These are phyloP conservation scores for Carapus acus DNA, from an alignment of 2,797 vertebrate species.

Conservation along the genomic window DNA sequence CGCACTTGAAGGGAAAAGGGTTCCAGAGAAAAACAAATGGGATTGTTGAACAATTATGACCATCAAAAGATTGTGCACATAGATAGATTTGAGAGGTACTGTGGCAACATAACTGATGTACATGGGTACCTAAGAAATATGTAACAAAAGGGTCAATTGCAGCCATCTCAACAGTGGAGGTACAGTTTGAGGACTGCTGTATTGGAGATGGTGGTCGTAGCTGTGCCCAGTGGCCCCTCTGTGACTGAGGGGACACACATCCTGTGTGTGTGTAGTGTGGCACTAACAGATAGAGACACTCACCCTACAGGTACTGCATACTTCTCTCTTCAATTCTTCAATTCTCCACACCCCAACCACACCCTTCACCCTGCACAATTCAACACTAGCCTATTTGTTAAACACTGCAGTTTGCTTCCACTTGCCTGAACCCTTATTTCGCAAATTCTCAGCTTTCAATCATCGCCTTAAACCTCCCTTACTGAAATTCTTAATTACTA, in stretches of 20 bases:
- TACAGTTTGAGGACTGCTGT: too few species aligned
- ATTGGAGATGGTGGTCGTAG: slow-evolving; percentile 23
- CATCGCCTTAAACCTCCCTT: slow-evolving; percentile 48
- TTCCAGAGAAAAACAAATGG: too few species aligned
- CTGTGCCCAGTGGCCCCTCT: slow-evolving; percentile 25
- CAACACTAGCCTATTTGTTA: slow-evolving; percentile 82
- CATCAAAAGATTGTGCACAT: too few species aligned
- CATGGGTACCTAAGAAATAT: too few species aligned
- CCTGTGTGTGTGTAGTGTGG: slow-evolving; percentile 31
- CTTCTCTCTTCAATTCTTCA: slow-evolving; percentile 57
- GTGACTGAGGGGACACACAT: slow-evolving; percentile 31
- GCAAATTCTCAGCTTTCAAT: slow-evolving; percentile 33
- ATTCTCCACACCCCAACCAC: slow-evolving; percentile 41
- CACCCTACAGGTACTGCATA: slow-evolving; percentile 45
- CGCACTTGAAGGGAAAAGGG: too few species aligned
- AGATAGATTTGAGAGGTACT: too few species aligned
- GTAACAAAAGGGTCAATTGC: too few species aligned
- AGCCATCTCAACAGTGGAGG: too few species aligned
- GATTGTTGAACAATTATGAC: too few species aligned
- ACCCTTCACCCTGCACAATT: slow-evolving; percentile 66
- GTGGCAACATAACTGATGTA: too few species aligned
- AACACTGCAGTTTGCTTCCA: slow-evolving; percentile 73
- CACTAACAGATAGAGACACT: slow-evolving; percentile 53
- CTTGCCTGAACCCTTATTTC: slow-evolving; percentile 3
- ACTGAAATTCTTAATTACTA: slow-evolving; percentile 85